Base-by-base conservation (phyloP, 2,888 invertebrate species). In the Fissipunctia ypsillon region DNA sequence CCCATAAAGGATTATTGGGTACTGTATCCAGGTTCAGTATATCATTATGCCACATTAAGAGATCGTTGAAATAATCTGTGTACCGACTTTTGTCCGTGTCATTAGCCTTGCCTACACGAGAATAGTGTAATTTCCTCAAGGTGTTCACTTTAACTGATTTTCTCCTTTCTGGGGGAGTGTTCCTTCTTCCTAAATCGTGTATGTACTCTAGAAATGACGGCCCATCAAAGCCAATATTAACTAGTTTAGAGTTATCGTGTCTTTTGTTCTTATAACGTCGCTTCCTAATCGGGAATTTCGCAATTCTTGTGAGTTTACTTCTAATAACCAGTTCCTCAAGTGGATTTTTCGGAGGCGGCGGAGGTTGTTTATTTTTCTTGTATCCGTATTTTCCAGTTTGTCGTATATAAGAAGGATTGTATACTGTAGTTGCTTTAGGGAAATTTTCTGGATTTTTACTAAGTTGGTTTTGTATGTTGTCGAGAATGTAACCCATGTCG, bases 31-130 rank as follows among this genome's bases (percentile, higher is more conserved):
- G 63, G 28, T 90, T 86, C 14, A 93, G 68, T 59, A 93, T 86
- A 81, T 93, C 93, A 38, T 87, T 86, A 78, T 93, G 87, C 93
- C 92, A 92, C 77, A 89, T 85, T 4, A 92, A 61, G 0, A 93
- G 75, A 70, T 93, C 93, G 48, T 88, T 88, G 28, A 93, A 92
- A 73, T 92, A 91, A 56, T 92, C 90, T 3, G 67, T 74, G 50
- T 84, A 81, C 9, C 10, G 56, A 14, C 0, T 14, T 12, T 64
- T 69, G 1, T 35, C 3, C 3, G 22, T 69, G 0, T 10, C 4
- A 12, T 0, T 1, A 31, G 14, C 1, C 6, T 12, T 52, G 5
- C 1, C 1, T 16, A 6, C 0, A 12, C 25, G 28, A 9, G 35
- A 2, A 22, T 52, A 1, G 22, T 25, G 14, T 0, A 19, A 9